Percentiles rank a stretch among this genome's conserved stretches.
Conservation (phyloP, 2,113 vertebrate genomes). For the Coptodon rendalli region DNA sequence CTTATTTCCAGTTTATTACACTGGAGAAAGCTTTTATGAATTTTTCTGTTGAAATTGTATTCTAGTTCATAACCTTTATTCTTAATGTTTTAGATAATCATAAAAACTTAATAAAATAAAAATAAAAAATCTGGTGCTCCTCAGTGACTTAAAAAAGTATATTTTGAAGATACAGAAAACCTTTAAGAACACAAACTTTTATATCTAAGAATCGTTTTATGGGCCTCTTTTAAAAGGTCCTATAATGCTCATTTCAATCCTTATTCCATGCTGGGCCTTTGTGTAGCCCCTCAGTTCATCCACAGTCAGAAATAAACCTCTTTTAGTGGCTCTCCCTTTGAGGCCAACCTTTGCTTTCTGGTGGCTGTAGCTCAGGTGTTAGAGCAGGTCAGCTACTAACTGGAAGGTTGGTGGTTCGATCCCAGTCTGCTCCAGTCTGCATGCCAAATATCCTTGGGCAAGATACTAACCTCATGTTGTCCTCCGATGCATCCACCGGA, state of each 20-base stretch:
- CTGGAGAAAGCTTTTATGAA: fast-evolving
- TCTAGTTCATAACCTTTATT: background rate
- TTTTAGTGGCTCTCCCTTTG: background rate
- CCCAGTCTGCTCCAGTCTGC: background rate
- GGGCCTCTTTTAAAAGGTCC: background rate
- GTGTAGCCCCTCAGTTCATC: background rate
- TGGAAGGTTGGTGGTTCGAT: background rate
- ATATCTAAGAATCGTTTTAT: background rate
- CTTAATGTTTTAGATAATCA: background rate
- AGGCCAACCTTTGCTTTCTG: background rate
- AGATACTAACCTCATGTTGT: background rate
- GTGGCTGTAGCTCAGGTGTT: background rate
- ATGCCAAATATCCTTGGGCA: background rate
- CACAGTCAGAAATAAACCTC: background rate
- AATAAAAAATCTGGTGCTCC: fast-evolving
- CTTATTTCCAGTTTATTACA: background rate
- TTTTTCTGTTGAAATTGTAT: background rate
- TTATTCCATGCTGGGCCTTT: background rate
- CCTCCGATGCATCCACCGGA: background rate
- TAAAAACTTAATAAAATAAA: background rate
- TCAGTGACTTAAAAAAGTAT: fast-evolving
- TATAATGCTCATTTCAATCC: background rate
- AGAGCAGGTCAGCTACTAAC: background rate
- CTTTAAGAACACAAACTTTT: background rate
- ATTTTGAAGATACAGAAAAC: background rate